Evolutionary conservation across 2,797 vertebrate species (phyloP).

Genomic region (Lagodon rhomboides): DNA sequence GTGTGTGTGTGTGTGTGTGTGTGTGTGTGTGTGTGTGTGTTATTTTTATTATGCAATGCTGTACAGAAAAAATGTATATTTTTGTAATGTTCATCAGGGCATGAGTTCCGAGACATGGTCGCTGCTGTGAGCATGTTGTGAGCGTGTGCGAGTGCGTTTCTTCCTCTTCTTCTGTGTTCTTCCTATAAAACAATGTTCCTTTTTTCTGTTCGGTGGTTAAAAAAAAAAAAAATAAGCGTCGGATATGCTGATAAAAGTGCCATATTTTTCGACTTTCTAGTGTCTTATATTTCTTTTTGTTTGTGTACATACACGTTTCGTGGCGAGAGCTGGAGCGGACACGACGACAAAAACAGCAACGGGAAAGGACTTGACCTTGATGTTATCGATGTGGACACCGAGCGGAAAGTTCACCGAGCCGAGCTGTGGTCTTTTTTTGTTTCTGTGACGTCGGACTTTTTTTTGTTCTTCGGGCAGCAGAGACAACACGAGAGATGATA

Average conservation of each 20-base stretch:
- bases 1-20: slow-evolving; percentile 63
- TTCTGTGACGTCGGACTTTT: slow-evolving; percentile 19
- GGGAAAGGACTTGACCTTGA: slow-evolving; percentile 26
- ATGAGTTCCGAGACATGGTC: slow-evolving; percentile 80
- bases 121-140: slow-evolving; percentile 70
- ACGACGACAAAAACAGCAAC: not conserved
- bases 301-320: slow-evolving; percentile 57
- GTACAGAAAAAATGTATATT: slow-evolving; percentile 87
- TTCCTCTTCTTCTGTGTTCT: slow-evolving; percentile 78
- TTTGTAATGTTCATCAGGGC: slow-evolving; percentile 87
- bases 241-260: slow-evolving; percentile 83
- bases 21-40: slow-evolving; percentile 63
- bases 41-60: slow-evolving; percentile 88
- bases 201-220: not conserved
- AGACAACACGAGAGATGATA: not conserved
- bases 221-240: slow-evolving; percentile 17
- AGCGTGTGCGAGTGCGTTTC: slow-evolving; percentile 57
- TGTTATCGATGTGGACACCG: not conserved
- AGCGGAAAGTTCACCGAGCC: slow-evolving; percentile 1
- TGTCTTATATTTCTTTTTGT: slow-evolving; percentile 75
- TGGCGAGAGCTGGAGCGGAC: not conserved
- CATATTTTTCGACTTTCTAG: slow-evolving; percentile 79
- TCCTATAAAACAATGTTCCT: slow-evolving; percentile 70
- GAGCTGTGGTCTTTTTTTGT: not conserved
- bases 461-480: not conserved